A percentile compares a stretch with the other conserved stretches of the same genome.
phyloP scores from a whole-genome alignment of 2,797 vertebrate species.

The Etheostoma perlongum region DNA sequence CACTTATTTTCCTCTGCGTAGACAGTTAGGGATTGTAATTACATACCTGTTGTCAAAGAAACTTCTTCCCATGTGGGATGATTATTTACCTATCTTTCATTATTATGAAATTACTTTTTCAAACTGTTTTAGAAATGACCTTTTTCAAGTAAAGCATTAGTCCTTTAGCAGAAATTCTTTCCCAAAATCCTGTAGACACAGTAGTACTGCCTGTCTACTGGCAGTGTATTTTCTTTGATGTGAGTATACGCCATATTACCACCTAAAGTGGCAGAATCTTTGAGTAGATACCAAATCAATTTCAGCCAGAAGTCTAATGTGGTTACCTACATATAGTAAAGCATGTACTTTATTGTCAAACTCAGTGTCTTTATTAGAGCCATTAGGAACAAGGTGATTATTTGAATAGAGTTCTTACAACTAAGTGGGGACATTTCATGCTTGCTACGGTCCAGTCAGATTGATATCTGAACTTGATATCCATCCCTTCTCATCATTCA shows the following conservation, averaged over 20 bases:
- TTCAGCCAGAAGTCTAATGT: slow-evolving; percentile 13
- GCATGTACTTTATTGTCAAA: slow-evolving; percentile 1
- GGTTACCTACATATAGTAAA: slow-evolving; percentile 2
- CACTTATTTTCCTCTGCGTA: slow-evolving; percentile 36
- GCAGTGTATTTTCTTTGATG: neutral
- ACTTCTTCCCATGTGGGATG: slow-evolving; percentile 27
- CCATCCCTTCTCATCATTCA: slow-evolving; percentile 28
- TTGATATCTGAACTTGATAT: slow-evolving; percentile 21
- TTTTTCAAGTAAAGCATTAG: neutral
- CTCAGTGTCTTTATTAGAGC: slow-evolving; percentile 10
- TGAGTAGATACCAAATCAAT: slow-evolving; percentile 3
- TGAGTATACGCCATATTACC: neutral
- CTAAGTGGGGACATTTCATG: slow-evolving; percentile 19
- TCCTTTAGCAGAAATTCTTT: neutral
- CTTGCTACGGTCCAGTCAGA: slow-evolving; percentile 20
- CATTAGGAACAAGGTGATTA: slow-evolving; percentile 23
- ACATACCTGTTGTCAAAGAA: slow-evolving; percentile 38
- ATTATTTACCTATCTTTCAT: slow-evolving; percentile 23
- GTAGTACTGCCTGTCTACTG: neutral
- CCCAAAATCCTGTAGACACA: neutral
- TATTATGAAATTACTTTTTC: slow-evolving; percentile 22
- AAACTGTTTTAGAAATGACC: neutral
- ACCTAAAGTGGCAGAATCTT: neutral
- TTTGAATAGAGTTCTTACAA: slow-evolving; percentile 43
- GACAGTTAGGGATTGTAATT: slow-evolving; percentile 40